These are phyloP conservation scores for Osmerus eperlanus DNA, from an alignment of 2,113 vertebrate genomes.

Conservation along the genomic window DNA sequence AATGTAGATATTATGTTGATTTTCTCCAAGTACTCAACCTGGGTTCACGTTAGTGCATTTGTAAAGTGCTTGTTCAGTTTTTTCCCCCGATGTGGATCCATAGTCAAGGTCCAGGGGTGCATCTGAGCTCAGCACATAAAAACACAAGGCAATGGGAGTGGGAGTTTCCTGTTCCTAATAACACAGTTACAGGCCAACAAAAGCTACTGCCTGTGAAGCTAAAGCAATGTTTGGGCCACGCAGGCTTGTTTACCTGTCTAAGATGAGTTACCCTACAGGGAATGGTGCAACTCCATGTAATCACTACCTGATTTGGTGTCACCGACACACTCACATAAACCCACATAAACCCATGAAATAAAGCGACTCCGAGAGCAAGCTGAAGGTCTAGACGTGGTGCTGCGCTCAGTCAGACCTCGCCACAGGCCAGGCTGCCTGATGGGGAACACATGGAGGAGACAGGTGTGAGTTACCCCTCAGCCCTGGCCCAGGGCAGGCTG, in stretches of 20 bases:
- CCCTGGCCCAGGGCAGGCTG: constrained; percentile 58
- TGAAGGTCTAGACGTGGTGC: too few relatives aligned
- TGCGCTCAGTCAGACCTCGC: not conserved
- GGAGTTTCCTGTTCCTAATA: not conserved
- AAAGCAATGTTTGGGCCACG: not conserved
- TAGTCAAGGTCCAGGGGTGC: not conserved
- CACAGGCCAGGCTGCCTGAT: constrained; percentile 23
- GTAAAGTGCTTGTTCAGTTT: too few relatives aligned
- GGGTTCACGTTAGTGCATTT: too few relatives aligned
- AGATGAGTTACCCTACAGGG: not conserved
- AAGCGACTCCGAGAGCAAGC: not conserved
- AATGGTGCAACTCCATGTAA: constrained; percentile 1
- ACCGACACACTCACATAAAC: not conserved
- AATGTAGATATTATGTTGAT: not conserved
- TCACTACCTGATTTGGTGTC: not conserved
- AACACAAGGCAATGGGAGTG: not conserved
- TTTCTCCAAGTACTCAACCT: not conserved
- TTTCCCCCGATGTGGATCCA: not conserved
- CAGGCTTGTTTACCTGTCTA: not conserved
- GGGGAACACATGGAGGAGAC: constrained; percentile 32
- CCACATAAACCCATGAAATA: not conserved
- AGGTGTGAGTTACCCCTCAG: constrained; percentile 52
- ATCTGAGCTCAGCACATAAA: not conserved
- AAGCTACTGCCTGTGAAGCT: not conserved
- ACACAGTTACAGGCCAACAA: constrained; percentile 5